Conservation (phyloP, 2,113 vertebrate species). For the Scortum barcoo region DNA sequence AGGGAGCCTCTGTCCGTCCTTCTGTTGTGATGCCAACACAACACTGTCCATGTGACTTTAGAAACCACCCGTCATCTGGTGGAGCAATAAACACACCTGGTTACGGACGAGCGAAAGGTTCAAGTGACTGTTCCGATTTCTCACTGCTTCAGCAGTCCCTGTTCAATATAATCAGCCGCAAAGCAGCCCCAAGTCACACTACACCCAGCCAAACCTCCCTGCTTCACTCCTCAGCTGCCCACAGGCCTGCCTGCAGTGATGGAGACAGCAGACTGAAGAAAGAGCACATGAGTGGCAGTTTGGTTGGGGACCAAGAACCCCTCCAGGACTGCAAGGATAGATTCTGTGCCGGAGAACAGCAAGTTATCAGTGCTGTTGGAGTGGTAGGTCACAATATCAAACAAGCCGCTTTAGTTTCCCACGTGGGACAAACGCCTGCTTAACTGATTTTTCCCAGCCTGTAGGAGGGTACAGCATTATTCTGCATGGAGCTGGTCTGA, state of each 20-base stretch:
- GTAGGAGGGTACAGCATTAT: constrained; percentile 40
- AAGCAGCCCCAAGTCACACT: constrained; percentile 48
- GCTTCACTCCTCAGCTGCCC: constrained; percentile 30
- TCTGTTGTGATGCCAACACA: constrained; percentile 23
- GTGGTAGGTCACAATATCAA: constrained; percentile 78
- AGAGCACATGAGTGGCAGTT: constrained; percentile 13
- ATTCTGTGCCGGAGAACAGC: constrained; percentile 61
- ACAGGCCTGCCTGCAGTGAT: constrained; percentile 21
- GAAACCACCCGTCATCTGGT: constrained; percentile 23
- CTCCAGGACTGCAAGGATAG: constrained; percentile 50
- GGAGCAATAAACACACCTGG: constrained; percentile 2
- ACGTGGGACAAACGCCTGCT: constrained; percentile 50
- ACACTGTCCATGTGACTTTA: constrained; percentile 56
- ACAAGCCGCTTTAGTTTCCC: constrained; percentile 39
- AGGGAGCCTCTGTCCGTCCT: neutral
- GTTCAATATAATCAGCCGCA: constrained; percentile 78
- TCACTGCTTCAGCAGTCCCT: constrained; percentile 79
- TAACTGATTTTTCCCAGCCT: constrained; percentile 53
- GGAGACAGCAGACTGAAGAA: constrained; percentile 41
- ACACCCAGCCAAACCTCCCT: constrained; percentile 37
- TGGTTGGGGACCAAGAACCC: constrained; percentile 43
- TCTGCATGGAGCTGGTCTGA: constrained; percentile 68
- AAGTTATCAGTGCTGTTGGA: constrained; percentile 58
- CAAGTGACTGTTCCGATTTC: constrained; percentile 75
- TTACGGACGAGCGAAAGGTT: constrained; percentile 57